Conservation (phyloP, 2,888 invertebrate species). For the Fragum whitleyi region DNA sequence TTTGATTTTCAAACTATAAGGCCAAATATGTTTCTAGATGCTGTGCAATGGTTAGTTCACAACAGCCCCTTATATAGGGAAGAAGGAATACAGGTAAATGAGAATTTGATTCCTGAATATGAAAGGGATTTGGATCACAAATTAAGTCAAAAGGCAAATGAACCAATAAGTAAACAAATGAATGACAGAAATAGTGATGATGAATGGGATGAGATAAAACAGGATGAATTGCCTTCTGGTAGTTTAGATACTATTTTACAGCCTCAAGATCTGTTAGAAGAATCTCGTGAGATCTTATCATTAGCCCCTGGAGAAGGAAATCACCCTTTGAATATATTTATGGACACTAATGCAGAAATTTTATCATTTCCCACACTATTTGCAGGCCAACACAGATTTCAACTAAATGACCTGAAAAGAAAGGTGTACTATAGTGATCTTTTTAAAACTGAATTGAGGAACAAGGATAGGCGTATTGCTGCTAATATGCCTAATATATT, state of each 20-base stretch:
- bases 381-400: conserved; percentile 27
- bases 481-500: conserved; percentile 45
- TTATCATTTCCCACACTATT: conserved; percentile 43
- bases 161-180: not conserved
- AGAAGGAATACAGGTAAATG: conserved; percentile 40
- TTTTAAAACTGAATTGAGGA: conserved; percentile 47
- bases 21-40: conserved; percentile 48
- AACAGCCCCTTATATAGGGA: conserved; percentile 44
- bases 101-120: not conserved
- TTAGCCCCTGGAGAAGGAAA: conserved; percentile 38
- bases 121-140: not conserved
- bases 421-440: conserved; percentile 22
- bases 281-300: conserved; percentile 31
- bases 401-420: not conserved
- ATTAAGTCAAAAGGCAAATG: no score
- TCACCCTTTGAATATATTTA: conserved; percentile 32
- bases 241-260: conserved; percentile 37
- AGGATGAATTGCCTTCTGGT: conserved; percentile 17
- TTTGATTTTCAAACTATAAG: conserved; percentile 53
- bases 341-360: conserved; percentile 28
- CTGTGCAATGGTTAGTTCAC: conserved; percentile 59
- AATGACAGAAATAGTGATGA: not conserved
- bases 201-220: not conserved
- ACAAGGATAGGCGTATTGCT: conserved; percentile 46
- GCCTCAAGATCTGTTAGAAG: conserved; percentile 45